A percentile compares a stretch with the other conserved stretches of the same genome.
phyloP scores from a whole-genome alignment of 2,888 invertebrate species.

The Pilophorus perplexus region DNA sequence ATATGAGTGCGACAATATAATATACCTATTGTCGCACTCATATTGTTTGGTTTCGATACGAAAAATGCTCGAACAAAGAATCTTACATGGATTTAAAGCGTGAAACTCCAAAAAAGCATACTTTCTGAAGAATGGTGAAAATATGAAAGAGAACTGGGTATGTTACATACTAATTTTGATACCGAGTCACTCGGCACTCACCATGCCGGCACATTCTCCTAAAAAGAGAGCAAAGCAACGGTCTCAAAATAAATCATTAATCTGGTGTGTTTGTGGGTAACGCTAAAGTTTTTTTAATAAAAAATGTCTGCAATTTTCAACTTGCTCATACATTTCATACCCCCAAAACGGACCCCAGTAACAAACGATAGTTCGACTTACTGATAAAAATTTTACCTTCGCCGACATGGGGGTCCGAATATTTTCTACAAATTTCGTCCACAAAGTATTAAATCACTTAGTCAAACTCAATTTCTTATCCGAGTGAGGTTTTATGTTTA shows the following conservation, averaged over 20 bases:
- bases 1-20: too few relatives aligned
- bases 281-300: background rate
- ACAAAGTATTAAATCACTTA: background rate
- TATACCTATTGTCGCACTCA: too few relatives aligned
- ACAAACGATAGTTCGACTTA: conserved; percentile 1
- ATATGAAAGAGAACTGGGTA: too few relatives aligned
- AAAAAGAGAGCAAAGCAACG: too few relatives aligned
- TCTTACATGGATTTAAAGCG: too few relatives aligned
- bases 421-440: background rate
- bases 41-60: too few relatives aligned
- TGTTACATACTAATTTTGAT: too few relatives aligned
- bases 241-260: conserved; percentile 6
- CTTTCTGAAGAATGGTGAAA: too few relatives aligned
- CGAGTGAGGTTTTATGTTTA: background rate
- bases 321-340: background rate
- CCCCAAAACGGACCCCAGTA: background rate
- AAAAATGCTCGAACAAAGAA: too few relatives aligned
- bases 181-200: too few relatives aligned
- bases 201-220: too few relatives aligned
- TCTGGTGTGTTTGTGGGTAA: conserved; percentile 4
- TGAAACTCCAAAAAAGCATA: too few relatives aligned
- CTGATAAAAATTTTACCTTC: background rate
- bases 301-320: background rate
- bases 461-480: background rate
- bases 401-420: background rate